Evolutionary conservation across 2,888 invertebrate species (phyloP), one percentile per base, ranked within the genome.

Genomic region (Hipparchia semele): DNA sequence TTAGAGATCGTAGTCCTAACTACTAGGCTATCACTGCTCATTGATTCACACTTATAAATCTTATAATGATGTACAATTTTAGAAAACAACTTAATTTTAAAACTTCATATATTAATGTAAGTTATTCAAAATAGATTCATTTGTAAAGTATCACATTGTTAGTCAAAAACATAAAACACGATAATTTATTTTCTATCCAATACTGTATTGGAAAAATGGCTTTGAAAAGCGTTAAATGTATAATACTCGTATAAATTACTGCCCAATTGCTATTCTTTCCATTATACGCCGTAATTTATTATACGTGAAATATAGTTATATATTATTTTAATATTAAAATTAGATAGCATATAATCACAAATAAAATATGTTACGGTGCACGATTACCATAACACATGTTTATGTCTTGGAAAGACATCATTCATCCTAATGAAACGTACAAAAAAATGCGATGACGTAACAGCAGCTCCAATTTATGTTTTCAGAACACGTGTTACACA

Each of bases 401-500:
- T 13, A 51, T 73, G 69, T 65, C 67, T 74, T 60, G 70, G 62
- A 60, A 68, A 68, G 66, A 73, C 68, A 74, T 78, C 68, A 66
- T 74, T 75, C 75, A 73, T 77, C 72, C 62, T 69, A 71, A 73
- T 62, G 68, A 70, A 75, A 66, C 62, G 65, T 70, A 65, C 60
- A 71, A 72, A 72, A 23, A 71, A 67, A 53, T 71, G 60, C 82
- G 82, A 82, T 84, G 87, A 86, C 80, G 84, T 81, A 84, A 87
- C 85, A 84, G 84, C 80, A 76, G 73, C 73, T 75, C 72, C 76
- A 78, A 80, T 79, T 79, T 78, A 79, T 76, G 73, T 77, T 76
- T 76, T 65, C 79, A 81, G 82, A 85, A 85, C 84, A 86, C 80
- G 81, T 86, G 86, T 86, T 84, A 84, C 83, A 60, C 81, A 85